phyloP scores from a whole-genome alignment of 2,797 vertebrate genomes.

The Kryptolebias ocellatus region DNA sequence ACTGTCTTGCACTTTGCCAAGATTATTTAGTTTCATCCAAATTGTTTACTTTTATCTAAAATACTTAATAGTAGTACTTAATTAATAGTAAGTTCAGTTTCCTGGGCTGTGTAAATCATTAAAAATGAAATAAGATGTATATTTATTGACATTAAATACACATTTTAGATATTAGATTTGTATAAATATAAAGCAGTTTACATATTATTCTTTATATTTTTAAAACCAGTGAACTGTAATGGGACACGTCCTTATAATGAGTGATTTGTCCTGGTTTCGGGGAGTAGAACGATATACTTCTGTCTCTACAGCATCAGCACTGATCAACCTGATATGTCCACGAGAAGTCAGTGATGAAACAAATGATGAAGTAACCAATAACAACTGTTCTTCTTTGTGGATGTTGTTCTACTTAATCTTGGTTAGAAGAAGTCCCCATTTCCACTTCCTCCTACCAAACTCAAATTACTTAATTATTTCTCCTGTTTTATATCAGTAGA shows the following conservation, averaged over 20 bases:
- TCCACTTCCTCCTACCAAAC: neutral
- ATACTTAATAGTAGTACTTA: too few relatives aligned
- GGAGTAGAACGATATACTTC: too few relatives aligned
- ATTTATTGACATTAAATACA: neutral
- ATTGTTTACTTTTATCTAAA: conserved; percentile 4
- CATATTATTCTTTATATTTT: too few relatives aligned
- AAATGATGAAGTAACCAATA: neutral
- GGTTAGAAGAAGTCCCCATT: neutral
- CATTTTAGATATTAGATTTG: neutral
- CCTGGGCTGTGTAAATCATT: too few relatives aligned
- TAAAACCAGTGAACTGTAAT: too few relatives aligned
- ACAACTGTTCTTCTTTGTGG: neutral
- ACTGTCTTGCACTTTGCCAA: conserved; percentile 18
- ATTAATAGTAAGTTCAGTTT: too few relatives aligned
- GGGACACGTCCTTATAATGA: too few relatives aligned
- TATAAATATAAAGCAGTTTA: too few relatives aligned
- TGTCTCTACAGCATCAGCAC: neutral
- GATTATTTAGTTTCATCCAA: conserved; percentile 15
- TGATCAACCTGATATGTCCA: neutral
- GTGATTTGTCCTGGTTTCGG: neutral
- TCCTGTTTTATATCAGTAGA: neutral
- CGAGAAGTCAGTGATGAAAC: neutral
- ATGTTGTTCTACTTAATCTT: neutral
- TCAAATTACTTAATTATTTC: neutral
- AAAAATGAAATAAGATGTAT: too few relatives aligned